Conservation (phyloP, 1,140 invertebrate species). For the Drosophila aff. region DNA sequence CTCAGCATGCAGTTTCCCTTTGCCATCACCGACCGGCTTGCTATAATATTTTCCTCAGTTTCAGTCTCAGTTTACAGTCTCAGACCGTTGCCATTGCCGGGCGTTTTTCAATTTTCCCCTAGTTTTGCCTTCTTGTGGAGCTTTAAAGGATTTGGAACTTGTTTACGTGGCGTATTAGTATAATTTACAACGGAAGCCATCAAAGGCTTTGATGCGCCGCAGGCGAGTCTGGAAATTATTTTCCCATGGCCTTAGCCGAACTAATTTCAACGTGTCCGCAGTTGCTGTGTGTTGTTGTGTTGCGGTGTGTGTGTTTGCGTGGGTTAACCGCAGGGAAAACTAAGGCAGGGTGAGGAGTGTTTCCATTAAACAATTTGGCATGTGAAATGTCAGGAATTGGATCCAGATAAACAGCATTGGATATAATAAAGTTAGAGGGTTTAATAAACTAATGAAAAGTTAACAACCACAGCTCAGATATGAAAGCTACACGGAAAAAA, state of each 20-base stretch:
- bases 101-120: constrained; percentile 54
- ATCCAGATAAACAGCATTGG: constrained; percentile 26
- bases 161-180: constrained; percentile 81
- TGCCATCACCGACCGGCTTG: constrained; percentile 21
- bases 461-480: constrained; percentile 15
- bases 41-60: constrained; percentile 29
- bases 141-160: constrained; percentile 80
- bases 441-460: constrained; percentile 41
- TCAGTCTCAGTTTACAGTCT: constrained; percentile 4
- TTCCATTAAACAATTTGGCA: constrained; percentile 32
- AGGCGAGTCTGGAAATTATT: constrained; percentile 68
- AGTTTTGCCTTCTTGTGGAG: constrained; percentile 38
- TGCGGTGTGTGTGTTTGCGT: constrained; percentile 26
- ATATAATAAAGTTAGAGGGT: constrained; percentile 24
- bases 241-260: constrained; percentile 64
- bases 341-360: constrained; percentile 15
- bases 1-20: constrained; percentile 78
- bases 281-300: constrained; percentile 15
- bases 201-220: constrained; percentile 73
- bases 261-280: constrained; percentile 59
- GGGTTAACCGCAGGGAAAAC: constrained; percentile 45
- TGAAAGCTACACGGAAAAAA: constrained; percentile 20
- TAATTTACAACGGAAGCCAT: constrained; percentile 79
- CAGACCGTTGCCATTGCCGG: constrained; percentile 20
- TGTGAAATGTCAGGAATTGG: constrained; percentile 19